Evolutionary conservation across 2,888 invertebrate species (phyloP).

Genomic region (Coleophora deauratella): DNA sequence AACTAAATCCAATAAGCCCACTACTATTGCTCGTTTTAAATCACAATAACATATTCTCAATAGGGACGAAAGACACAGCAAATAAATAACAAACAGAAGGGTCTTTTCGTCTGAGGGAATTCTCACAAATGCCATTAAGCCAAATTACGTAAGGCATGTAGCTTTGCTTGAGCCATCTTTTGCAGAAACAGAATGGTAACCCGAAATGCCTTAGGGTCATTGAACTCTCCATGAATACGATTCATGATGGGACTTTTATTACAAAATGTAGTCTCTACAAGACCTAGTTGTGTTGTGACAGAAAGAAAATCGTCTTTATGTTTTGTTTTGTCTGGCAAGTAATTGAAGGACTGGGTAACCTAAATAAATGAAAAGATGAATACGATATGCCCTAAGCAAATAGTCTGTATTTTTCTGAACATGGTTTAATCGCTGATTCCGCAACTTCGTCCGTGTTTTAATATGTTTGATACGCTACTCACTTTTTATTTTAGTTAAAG

Average conservation of each 20-base stretch:
- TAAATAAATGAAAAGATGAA: no score
- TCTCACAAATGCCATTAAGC: constrained; percentile 19
- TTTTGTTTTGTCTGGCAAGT: no score
- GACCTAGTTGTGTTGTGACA: no score
- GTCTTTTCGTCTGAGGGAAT: constrained; percentile 14
- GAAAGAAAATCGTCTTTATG: no score
- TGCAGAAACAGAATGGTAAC: constrained; percentile 15
- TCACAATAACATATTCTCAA: constrained; percentile 9
- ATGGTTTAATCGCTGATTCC: no score
- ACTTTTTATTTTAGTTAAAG: no score
- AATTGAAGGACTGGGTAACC: no score
- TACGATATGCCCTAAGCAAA: no score
- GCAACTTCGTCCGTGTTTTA: no score
- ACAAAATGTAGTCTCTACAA: neutral
- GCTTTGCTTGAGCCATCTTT: neutral
- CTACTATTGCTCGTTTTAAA: constrained; percentile 2
- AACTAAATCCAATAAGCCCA: neutral
- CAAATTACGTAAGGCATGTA: constrained; percentile 21
- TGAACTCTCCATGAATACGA: constrained; percentile 21
- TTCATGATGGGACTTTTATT: constrained; percentile 14
- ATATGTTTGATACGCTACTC: no score
- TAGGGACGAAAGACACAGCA: constrained; percentile 5
- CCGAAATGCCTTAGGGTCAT: constrained; percentile 19
- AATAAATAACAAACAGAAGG: constrained; percentile 4
- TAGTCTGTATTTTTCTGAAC: no score